Conservation (phyloP, 2,888 invertebrate genomes). For the Pinctada fucata region DNA sequence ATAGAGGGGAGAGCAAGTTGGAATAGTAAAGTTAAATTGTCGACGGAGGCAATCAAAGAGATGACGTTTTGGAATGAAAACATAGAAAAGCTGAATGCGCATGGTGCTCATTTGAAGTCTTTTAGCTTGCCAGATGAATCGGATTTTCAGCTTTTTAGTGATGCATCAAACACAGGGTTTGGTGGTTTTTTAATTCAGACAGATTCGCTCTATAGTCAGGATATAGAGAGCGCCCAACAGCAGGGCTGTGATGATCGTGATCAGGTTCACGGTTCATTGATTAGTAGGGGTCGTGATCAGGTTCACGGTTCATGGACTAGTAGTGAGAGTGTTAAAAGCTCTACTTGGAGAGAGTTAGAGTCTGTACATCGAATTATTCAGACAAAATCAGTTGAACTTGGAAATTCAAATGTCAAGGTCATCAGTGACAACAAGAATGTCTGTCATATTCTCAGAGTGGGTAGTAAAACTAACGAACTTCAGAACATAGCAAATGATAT, state of each 20-base stretch:
- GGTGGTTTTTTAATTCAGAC: conserved; percentile 19
- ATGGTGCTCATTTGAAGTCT: conserved; percentile 1
- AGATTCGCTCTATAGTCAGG: background rate
- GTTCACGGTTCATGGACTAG: background rate
- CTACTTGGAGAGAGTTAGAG: background rate
- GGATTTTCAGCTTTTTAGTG: conserved; percentile 12
- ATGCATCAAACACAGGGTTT: conserved; percentile 24
- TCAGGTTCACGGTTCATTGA: too few relatives aligned
- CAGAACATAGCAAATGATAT: too few relatives aligned
- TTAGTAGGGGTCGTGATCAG: background rate
- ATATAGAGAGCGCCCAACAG: conserved; percentile 2
- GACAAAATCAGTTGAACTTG: background rate
- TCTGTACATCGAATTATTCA: background rate
- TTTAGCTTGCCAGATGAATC: background rate
- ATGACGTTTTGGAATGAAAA: conserved; percentile 19
- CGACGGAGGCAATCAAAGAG: conserved; percentile 11
- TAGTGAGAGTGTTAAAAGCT: background rate
- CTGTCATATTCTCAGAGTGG: too few relatives aligned
- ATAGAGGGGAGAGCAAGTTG: conserved; percentile 30
- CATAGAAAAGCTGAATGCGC: background rate
- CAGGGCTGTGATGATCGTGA: background rate
- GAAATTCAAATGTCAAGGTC: background rate
- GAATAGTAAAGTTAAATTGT: conserved; percentile 15
- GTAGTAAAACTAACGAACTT: too few relatives aligned
- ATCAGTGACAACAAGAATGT: background rate